Evolutionary conservation across 2,113 vertebrate species (phyloP).

Genomic region (Lethenteron camtschaticum): DNA sequence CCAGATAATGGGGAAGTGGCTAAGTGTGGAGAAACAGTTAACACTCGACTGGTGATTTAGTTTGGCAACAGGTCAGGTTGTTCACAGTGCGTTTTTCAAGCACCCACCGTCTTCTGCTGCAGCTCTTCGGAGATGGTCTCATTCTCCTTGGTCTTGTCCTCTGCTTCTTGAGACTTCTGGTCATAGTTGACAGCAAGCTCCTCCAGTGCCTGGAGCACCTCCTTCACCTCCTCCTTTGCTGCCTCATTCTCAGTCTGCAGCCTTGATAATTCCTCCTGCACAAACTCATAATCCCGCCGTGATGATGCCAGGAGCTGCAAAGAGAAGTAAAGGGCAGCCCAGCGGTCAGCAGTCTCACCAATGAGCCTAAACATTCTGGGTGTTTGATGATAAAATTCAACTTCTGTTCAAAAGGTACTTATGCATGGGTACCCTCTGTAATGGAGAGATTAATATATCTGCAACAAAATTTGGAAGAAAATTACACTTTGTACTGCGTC

Average conservation of each 20-base stretch:
- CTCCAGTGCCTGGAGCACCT: slow-evolving; percentile 75
- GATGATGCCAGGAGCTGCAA: slow-evolving; percentile 58
- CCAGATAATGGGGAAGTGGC: not conserved
- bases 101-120: slow-evolving; percentile 40
- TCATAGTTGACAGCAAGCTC: slow-evolving; percentile 78
- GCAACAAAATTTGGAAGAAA: too few relatives aligned
- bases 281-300: slow-evolving; percentile 56
- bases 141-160: slow-evolving; percentile 40
- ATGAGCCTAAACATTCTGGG: too few relatives aligned
- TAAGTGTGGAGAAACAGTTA: not conserved
- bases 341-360: too few relatives aligned
- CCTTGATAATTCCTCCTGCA: slow-evolving; percentile 65
- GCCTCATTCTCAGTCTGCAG: slow-evolving; percentile 73
- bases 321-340: too few relatives aligned
- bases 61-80: not conserved
- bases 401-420: too few relatives aligned
- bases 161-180: slow-evolving; percentile 68
- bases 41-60: not conserved
- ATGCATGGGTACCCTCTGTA: too few relatives aligned
- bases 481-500: too few relatives aligned
- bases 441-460: too few relatives aligned
- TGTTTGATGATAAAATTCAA: too few relatives aligned
- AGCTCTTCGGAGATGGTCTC: slow-evolving; percentile 52
- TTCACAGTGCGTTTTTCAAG: not conserved
- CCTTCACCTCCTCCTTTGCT: slow-evolving; percentile 72